These are phyloP conservation scores for Fregata magnificens DNA, from an alignment of 2,113 vertebrate species.

Conservation along the genomic window DNA sequence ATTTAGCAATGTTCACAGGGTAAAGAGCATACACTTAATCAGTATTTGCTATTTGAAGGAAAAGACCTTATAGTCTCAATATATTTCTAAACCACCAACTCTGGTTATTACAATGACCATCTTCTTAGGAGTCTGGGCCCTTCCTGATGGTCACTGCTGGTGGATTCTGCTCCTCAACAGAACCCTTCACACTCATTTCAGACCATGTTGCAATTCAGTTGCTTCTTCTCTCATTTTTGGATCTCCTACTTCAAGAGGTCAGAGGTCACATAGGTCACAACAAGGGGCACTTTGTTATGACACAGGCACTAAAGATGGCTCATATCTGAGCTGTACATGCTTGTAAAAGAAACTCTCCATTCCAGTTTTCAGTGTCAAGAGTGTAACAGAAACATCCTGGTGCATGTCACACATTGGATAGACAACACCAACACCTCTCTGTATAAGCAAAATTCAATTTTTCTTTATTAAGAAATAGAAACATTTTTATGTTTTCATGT, in stretches of 20 bases:
- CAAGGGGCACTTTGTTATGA: not conserved
- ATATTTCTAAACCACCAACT: not conserved
- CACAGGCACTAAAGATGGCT: not conserved
- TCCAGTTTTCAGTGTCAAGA: not conserved
- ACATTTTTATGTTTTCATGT: not conserved
- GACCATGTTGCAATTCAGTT: not conserved
- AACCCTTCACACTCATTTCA: not conserved
- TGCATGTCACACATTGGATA: accelerated
- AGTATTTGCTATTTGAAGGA: not conserved
- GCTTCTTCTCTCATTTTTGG: not conserved
- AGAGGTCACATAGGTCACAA: not conserved
- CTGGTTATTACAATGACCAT: accelerated
- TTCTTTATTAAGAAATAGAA: not conserved
- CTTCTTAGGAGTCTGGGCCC: not conserved
- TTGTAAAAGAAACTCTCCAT: not conserved
- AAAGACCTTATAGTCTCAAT: not conserved
- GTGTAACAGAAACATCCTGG: not conserved
- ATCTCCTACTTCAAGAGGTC: not conserved
- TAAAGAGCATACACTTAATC: not conserved
- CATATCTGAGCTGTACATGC: not conserved
- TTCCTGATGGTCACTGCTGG: not conserved
- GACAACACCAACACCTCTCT: not conserved
- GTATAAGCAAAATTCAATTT: not conserved
- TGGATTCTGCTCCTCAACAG: not conserved
- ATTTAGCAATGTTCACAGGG: not conserved